These are phyloP conservation scores for Chrysogorgia sp. DNA, from an alignment of 92 coral and sea anemone genomes.

Conservation along the genomic window DNA sequence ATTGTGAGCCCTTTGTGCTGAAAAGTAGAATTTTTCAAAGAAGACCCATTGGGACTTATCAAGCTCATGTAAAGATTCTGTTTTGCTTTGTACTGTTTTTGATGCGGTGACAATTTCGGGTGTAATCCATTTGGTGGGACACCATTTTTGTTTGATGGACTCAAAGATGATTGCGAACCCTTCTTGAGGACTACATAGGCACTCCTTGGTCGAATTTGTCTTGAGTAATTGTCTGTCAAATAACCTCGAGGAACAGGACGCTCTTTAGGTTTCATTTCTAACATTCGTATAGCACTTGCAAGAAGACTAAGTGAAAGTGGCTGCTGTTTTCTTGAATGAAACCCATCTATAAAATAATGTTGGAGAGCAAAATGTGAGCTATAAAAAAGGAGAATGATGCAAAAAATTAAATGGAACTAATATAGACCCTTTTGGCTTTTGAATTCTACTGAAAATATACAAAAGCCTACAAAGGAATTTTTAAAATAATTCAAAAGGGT, in stretches of 20 bases:
- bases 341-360: neutral
- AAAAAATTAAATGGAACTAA: no score
- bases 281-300: conserved; percentile 28
- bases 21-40: neutral
- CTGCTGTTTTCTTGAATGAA: conserved; percentile 21
- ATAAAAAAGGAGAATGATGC: neutral
- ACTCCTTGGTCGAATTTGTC: conserved; percentile 30
- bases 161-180: conserved; percentile 26
- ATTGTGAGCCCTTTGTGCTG: conserved; percentile 30
- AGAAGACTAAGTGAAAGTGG: conserved; percentile 25
- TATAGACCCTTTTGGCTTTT: neutral
- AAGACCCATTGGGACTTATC: conserved; percentile 65
- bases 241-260: conserved; percentile 8
- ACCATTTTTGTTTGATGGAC: conserved; percentile 4
- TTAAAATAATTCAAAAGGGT: no score
- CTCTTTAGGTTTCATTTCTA: conserved; percentile 38
- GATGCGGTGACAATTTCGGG: conserved; percentile 36
- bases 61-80: conserved; percentile 89
- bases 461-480: no score
- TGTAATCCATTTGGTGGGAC: conserved; percentile 1
- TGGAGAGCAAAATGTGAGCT: neutral
- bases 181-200: conserved; percentile 36
- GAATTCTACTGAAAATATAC: neutral
- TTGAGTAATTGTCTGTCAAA: conserved; percentile 6
- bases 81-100: conserved; percentile 85